Evolutionary conservation across 2,113 vertebrate genomes (phyloP).

Genomic region (Entelurus aequoreus): DNA sequence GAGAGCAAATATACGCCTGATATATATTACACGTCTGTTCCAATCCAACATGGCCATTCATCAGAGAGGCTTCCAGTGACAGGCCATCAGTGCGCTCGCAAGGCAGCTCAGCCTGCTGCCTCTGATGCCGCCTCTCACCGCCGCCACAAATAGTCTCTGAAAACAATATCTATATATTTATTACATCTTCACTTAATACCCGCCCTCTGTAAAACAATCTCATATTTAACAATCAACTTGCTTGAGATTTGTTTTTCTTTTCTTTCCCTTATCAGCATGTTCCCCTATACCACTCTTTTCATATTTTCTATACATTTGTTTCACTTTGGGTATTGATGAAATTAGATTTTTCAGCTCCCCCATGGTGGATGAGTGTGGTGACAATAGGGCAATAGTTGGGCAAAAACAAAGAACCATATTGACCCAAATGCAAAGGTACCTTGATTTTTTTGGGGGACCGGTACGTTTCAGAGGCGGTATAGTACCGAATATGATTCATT

Average conservation of each 20-base stretch:
- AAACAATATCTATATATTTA: slow-evolving; percentile 74
- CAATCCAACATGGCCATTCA: slow-evolving; percentile 71
- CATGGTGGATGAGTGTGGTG: slow-evolving; percentile 45
- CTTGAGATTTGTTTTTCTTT: slow-evolving; percentile 13
- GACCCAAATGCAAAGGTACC: slow-evolving; percentile 38
- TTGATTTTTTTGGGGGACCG: too few species aligned
- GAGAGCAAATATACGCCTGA: slow-evolving; percentile 65
- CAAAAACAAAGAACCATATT: slow-evolving; percentile 47
- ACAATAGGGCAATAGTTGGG: slow-evolving; percentile 33
- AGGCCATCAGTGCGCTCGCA: slow-evolving; percentile 69
- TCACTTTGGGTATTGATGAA: slow-evolving; percentile 53
- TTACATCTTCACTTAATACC: slow-evolving; percentile 71
- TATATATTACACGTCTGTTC: slow-evolving; percentile 78
- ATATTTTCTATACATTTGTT: slow-evolving; percentile 28
- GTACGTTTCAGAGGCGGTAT: too few species aligned
- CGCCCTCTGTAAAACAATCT: slow-evolving; percentile 69
- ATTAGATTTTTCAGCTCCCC: slow-evolving; percentile 63
- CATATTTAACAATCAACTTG: slow-evolving; percentile 69
- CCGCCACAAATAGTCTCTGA: slow-evolving; percentile 67
- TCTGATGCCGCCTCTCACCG: slow-evolving; percentile 43
- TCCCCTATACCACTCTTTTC: slow-evolving; percentile 10
- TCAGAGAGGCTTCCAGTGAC: slow-evolving; percentile 69
- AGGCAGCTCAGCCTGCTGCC: slow-evolving; percentile 57
- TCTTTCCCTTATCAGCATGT: slow-evolving; percentile 28
- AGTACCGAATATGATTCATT: too few species aligned